Percentiles rank a stretch among this genome's conserved stretches.
phyloP scores from a whole-genome alignment of 2,888 invertebrate species.

The Rugalucina vietnamica region DNA sequence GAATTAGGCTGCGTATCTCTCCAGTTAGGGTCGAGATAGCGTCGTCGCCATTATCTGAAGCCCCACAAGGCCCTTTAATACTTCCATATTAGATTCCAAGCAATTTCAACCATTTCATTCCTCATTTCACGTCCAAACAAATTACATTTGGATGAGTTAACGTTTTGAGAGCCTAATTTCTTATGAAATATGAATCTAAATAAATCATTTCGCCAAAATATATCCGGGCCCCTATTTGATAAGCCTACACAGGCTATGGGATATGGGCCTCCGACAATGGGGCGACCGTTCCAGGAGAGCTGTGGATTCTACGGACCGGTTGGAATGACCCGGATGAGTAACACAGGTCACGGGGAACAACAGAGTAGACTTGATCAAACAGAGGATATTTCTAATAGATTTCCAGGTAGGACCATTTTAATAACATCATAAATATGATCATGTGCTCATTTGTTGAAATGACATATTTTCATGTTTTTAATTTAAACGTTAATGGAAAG shows the following conservation, averaged over 20 bases:
- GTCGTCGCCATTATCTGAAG: slow-evolving; percentile 50
- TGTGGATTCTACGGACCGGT: slow-evolving; percentile 45
- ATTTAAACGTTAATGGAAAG: background rate
- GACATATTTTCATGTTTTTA: background rate
- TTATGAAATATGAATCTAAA: background rate
- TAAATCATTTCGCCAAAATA: slow-evolving; percentile 3
- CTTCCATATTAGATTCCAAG: slow-evolving; percentile 53
- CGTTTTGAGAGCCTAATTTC: background rate
- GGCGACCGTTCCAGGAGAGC: slow-evolving; percentile 33
- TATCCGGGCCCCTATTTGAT: background rate
- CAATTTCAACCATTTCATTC: slow-evolving; percentile 59
- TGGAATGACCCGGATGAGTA: slow-evolving; percentile 7
- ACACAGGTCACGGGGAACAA: slow-evolving; percentile 2
- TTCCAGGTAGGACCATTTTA: background rate
- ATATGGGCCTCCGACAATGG: background rate
- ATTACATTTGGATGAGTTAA: slow-evolving; percentile 40
- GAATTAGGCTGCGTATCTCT: background rate
- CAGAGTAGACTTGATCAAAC: background rate
- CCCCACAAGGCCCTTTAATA: slow-evolving; percentile 50
- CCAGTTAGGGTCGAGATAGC: background rate
- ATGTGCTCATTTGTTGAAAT: too few relatives aligned
- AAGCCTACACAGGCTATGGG: background rate
- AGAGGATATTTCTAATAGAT: background rate
- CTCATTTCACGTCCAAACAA: slow-evolving; percentile 50
- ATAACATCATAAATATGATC: too few relatives aligned